Conservation (phyloP, 2,113 vertebrate genomes). For the Candoia aspera region DNA sequence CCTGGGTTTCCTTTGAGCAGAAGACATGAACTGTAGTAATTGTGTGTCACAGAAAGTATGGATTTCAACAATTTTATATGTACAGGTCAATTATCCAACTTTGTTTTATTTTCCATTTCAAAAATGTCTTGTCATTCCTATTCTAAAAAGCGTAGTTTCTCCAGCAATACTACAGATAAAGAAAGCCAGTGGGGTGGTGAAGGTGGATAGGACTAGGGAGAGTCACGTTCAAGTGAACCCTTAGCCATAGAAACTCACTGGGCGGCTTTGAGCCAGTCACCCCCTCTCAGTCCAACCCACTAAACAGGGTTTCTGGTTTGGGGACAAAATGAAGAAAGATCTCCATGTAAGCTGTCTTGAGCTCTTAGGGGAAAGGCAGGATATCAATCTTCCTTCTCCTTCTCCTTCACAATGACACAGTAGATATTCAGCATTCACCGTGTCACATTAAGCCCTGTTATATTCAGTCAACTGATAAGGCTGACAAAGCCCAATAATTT, state of each 20-base stretch:
- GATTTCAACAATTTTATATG: background rate
- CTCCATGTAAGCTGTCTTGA: no score
- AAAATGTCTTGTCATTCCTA: background rate
- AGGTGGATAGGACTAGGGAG: no score
- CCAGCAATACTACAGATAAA: slow-evolving; percentile 27
- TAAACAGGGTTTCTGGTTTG: no score
- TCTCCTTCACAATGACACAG: slow-evolving; percentile 33
- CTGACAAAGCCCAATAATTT: slow-evolving; percentile 66
- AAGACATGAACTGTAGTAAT: background rate
- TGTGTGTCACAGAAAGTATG: background rate
- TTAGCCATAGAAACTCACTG: no score
- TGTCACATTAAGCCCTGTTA: slow-evolving; percentile 55
- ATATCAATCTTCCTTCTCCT: no score
- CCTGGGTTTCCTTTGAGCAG: background rate
- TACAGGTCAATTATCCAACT: background rate
- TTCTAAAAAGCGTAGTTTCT: slow-evolving; percentile 8
- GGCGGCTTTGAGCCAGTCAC: no score
- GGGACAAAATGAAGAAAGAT: no score
- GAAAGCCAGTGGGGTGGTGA: slow-evolving; percentile 25
- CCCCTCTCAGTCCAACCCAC: no score
- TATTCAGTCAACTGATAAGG: slow-evolving; percentile 65
- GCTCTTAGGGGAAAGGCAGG: no score
- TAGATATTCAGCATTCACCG: slow-evolving; percentile 41
- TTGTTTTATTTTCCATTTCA: slow-evolving; percentile 19
- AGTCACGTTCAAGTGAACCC: no score